Evolutionary conservation across 2,797 vertebrate species (phyloP).

Genomic region (Myripristis jacobus): DNA sequence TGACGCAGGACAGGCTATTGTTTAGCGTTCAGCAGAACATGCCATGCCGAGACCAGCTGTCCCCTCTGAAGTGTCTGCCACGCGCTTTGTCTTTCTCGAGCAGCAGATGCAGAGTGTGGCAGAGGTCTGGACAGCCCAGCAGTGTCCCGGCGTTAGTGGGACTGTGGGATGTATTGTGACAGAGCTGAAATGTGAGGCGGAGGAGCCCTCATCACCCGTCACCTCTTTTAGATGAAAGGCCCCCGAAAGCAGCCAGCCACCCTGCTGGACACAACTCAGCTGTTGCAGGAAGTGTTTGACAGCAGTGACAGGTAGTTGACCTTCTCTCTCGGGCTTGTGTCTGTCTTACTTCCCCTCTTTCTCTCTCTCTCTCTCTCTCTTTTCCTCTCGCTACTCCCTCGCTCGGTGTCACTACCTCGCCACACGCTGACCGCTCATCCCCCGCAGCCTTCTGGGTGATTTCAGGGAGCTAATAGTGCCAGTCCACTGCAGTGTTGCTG

Average conservation of each 20-base stretch:
- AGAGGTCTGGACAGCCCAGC: slow-evolving; percentile 44
- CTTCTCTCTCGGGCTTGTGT: slow-evolving; percentile 59
- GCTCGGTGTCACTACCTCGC: slow-evolving; percentile 52
- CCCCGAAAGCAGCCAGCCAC: slow-evolving; percentile 71
- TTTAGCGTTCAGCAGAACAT: slow-evolving; percentile 28
- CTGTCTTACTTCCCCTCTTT: slow-evolving; percentile 16
- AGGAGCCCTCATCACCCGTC: slow-evolving; percentile 73
- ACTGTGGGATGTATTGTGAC: slow-evolving; percentile 65
- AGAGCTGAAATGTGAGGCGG: slow-evolving; percentile 73
- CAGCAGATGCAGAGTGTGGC: slow-evolving; percentile 44
- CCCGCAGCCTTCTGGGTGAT: slow-evolving; percentile 51
- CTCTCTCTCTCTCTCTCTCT: slow-evolving; percentile 35
- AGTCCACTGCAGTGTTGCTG: background rate
- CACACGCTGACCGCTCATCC: slow-evolving; percentile 40
- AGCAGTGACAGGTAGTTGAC: slow-evolving; percentile 82
- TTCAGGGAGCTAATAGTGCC: slow-evolving; percentile 59
- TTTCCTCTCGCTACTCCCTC: slow-evolving; percentile 29
- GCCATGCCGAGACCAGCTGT: slow-evolving; percentile 3
- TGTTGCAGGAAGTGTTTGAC: slow-evolving; percentile 79
- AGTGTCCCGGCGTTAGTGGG: slow-evolving; percentile 59
- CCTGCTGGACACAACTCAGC: slow-evolving; percentile 73
- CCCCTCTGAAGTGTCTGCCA: slow-evolving; percentile 18
- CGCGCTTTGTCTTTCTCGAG: slow-evolving; percentile 13
- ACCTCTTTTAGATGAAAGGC: slow-evolving; percentile 74
- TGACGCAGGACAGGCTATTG: slow-evolving; percentile 17